Conservation (phyloP, 1,140 invertebrate genomes). For the Rhagoletis zephyria region DNA sequence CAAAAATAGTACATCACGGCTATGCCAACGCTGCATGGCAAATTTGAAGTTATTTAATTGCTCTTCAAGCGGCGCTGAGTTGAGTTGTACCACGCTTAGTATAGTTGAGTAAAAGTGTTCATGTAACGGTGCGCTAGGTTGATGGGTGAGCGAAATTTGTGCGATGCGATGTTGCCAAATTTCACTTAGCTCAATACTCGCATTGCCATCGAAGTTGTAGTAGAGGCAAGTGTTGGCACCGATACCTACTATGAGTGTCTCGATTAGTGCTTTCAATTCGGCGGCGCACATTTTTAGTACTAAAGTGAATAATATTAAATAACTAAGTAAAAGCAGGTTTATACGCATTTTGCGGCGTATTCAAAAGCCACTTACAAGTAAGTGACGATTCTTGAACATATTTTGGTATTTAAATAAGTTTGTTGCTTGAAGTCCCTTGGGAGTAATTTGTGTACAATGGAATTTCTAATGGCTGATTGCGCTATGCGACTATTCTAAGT, state of each 20-base stretch:
- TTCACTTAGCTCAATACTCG: background rate
- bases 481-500: too few species aligned
- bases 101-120: background rate
- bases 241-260: background rate
- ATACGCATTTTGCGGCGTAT: too few species aligned
- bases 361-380: too few species aligned
- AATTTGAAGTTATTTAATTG: background rate
- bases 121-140: background rate
- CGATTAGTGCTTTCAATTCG: background rate
- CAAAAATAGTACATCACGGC: background rate
- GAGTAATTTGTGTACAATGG: too few species aligned
- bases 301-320: background rate
- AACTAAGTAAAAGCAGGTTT: background rate
- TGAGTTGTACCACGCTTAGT: background rate
- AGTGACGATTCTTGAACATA: too few species aligned
- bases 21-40: background rate
- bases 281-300: background rate
- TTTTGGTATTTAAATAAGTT: too few species aligned
- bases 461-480: too few species aligned
- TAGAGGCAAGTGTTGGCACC: background rate
- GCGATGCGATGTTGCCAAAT: slow-evolving; percentile 18
- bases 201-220: background rate
- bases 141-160: background rate
- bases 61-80: background rate
- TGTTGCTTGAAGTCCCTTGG: too few species aligned